These are phyloP conservation scores for Mandrillus leucophaeus DNA, from an alignment of 2,113 vertebrate species.

Conservation along the genomic window DNA sequence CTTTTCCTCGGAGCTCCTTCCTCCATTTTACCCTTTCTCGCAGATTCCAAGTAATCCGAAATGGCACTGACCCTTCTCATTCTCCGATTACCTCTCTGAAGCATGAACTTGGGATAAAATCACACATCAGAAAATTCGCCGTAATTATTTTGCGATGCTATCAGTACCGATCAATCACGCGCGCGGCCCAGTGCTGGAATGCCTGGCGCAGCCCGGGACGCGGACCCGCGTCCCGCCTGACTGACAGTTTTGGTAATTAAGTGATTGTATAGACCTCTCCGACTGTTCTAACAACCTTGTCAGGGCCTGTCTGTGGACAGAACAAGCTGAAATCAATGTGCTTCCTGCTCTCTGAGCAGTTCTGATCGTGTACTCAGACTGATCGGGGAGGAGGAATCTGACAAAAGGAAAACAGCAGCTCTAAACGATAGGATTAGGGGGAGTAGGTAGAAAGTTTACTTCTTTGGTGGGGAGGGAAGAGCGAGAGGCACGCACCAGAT, in stretches of 20 bases:
- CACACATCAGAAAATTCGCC: conserved; percentile 96
- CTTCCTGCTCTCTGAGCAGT: conserved; percentile 90
- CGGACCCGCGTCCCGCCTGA: conserved; percentile 91
- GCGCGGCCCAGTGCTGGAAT: conserved; percentile 91
- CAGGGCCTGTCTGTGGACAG: conserved; percentile 94
- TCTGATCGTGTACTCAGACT: conserved; percentile 86
- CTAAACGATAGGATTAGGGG: conserved; percentile 54
- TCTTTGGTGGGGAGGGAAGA: background rate
- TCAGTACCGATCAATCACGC: conserved; percentile 98
- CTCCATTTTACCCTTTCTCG: conserved; percentile 86
- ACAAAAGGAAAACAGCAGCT: conserved; percentile 81
- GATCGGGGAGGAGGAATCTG: conserved; percentile 74
- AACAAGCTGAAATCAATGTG: conserved; percentile 96
- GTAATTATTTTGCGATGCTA: conserved; percentile 98
- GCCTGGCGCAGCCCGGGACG: conserved; percentile 90
- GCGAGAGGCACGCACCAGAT: background rate
- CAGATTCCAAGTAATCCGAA: conserved; percentile 95
- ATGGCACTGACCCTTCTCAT: conserved; percentile 96
- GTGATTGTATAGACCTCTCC: conserved; percentile 96
- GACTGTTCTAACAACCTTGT: conserved; percentile 98
- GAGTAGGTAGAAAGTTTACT: conserved; percentile 81
- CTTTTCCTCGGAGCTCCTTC: conserved; percentile 56
- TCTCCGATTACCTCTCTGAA: conserved; percentile 95
- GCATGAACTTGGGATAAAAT: conserved; percentile 94
- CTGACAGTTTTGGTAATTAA: conserved; percentile 99